Base-by-base conservation (phyloP, 2,797 vertebrate species). In the Malacoctenus gilli region DNA sequence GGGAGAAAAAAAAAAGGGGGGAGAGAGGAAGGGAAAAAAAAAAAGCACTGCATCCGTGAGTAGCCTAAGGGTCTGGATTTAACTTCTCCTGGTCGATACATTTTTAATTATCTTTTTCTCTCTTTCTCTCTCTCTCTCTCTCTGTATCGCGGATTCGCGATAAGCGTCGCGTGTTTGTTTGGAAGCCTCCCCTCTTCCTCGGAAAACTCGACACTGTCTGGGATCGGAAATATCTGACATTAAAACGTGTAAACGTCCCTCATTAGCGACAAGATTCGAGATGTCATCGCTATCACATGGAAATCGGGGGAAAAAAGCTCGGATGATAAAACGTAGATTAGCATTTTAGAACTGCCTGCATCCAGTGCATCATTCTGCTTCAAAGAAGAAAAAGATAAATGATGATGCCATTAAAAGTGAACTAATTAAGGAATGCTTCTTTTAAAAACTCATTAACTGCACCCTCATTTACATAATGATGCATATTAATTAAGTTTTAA, bases 401-500 rank as follows among this genome's bases (percentile, higher is more conserved):
- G 95, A 97, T 96, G 95, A 95, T 97, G 96, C 96, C 94, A 98
- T 98, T 98, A 98, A 99, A 98, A 98, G 95, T 98, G 97, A 97
- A 98, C 95, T 98, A 98, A 98, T 98, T 99, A 99, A 98, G 97
- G 95, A 98, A 98, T 89, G 95, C 96, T 98, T 98, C 96, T 98
- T 98, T 99, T 98, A 99, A 98, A 89, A 99, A 99, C 96, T 98
- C 97, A 98, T 99, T 99, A 99, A 98, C 96, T 95, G 95, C 94
- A 98, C 87, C 95, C 97, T 98, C 94, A 99, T 99, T 98, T 99
- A 95, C 96, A 99, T 99, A 99, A 99, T 99, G 95, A 98, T 99
- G 97, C 96, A 98, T 99, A 99, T 99, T 98, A 98, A 99, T 98
- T 98, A 98, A 97, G 96, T 98, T 98, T 99, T 99, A 99, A 99